Evolutionary conservation across 2,888 invertebrate genomes (phyloP).

Genomic region (Pseudococcus viburni): DNA sequence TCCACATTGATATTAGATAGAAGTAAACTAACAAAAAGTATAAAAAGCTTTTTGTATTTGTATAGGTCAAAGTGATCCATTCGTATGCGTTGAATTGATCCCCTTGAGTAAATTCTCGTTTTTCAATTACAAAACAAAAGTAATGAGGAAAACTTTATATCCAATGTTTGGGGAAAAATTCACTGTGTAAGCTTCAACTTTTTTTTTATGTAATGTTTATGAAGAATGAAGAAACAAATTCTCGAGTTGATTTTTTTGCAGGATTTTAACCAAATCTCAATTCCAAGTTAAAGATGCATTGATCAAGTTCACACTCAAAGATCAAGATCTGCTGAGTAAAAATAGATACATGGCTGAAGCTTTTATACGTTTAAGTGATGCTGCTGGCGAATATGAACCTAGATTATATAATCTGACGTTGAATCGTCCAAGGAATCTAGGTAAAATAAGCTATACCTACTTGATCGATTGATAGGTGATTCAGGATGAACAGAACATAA

Average conservation of each 20-base stretch:
- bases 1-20: neutral
- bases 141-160: slow-evolving; percentile 92
- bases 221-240: too few relatives aligned
- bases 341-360: slow-evolving; percentile 97
- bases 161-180: slow-evolving; percentile 96
- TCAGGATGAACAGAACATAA: too few relatives aligned
- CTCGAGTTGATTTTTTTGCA: slow-evolving; percentile 74
- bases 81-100: slow-evolving; percentile 87
- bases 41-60: too few relatives aligned
- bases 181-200: slow-evolving; percentile 82
- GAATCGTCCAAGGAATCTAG: slow-evolving; percentile 77
- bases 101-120: slow-evolving; percentile 88
- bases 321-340: slow-evolving; percentile 89
- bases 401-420: slow-evolving; percentile 81
- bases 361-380: slow-evolving; percentile 85
- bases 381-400: slow-evolving; percentile 76
- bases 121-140: slow-evolving; percentile 87
- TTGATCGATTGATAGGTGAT: too few relatives aligned
- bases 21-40: neutral
- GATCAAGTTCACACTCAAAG: slow-evolving; percentile 92
- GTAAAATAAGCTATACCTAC: slow-evolving; percentile 71
- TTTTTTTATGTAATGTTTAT: neutral
- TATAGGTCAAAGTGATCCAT: slow-evolving; percentile 90
- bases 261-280: slow-evolving; percentile 75
- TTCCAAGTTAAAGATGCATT: slow-evolving; percentile 80